These are phyloP conservation scores for Paradoxurus hermaphroditus DNA, from an alignment of 2,113 vertebrate species.

Conservation along the genomic window DNA sequence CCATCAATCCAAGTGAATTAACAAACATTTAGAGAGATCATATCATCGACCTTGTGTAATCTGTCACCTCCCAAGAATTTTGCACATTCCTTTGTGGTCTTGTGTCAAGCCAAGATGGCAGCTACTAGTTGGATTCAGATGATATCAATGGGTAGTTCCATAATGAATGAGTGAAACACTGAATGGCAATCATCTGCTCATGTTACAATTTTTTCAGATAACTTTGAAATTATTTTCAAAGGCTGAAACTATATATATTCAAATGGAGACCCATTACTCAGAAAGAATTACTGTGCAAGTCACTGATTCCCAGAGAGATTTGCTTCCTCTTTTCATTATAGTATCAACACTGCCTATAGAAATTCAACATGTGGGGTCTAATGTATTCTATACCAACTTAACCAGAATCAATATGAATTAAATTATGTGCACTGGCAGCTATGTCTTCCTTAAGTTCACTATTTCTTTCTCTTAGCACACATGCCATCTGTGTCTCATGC, in stretches of 20 bases:
- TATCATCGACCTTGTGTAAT: background rate
- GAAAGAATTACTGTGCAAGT: background rate
- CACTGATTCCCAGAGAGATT: background rate
- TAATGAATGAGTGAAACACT: background rate
- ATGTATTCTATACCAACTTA: background rate
- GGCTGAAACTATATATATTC: background rate
- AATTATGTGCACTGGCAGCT: background rate
- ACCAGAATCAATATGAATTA: slow-evolving; percentile 5
- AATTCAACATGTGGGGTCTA: background rate
- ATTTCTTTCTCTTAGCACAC: background rate
- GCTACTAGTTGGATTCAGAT: background rate
- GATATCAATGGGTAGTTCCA: background rate
- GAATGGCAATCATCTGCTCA: background rate
- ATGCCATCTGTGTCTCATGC: background rate
- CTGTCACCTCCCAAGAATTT: background rate
- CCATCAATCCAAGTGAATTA: background rate
- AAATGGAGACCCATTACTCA: background rate
- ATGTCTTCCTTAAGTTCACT: background rate
- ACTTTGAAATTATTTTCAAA: slow-evolving; percentile 4
- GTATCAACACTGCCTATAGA: background rate
- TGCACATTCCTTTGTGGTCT: background rate
- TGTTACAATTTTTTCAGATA: background rate
- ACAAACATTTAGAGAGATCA: background rate
- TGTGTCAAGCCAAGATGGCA: background rate
- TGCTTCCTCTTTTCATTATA: background rate